Evolutionary conservation across 2,888 invertebrate genomes (phyloP).

Genomic region (Acheta domesticus): DNA sequence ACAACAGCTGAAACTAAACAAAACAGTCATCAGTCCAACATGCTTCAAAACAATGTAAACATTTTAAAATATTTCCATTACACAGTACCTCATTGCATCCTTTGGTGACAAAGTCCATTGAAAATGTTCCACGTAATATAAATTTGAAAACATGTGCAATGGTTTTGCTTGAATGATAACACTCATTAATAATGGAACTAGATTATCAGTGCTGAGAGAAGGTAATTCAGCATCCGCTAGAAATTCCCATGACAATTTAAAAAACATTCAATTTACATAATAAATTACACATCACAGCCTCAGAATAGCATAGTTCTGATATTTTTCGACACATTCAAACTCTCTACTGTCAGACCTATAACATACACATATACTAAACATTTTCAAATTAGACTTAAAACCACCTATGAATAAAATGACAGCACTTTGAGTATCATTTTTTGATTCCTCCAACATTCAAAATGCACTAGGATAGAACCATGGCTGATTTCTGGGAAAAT

Average conservation of each 20-base stretch:
- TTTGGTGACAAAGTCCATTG: slow-evolving; percentile 43
- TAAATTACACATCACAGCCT: too few relatives aligned
- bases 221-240: slow-evolving; percentile 43
- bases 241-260: neutral
- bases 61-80: neutral
- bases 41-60: too few relatives aligned
- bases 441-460: too few relatives aligned
- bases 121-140: slow-evolving; percentile 49
- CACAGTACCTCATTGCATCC: slow-evolving; percentile 39
- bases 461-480: too few relatives aligned
- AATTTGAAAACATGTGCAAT: slow-evolving; percentile 48
- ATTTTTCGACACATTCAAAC: too few relatives aligned
- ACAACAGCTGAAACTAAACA: slow-evolving; percentile 41
- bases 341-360: too few relatives aligned
- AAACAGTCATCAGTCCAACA: neutral
- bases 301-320: too few relatives aligned
- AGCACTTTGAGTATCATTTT: too few relatives aligned
- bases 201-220: slow-evolving; percentile 45
- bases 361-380: too few relatives aligned
- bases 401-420: too few relatives aligned
- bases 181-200: slow-evolving; percentile 47
- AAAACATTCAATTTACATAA: neutral
- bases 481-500: too few relatives aligned
- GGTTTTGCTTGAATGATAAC: slow-evolving; percentile 50
- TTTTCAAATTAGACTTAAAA: too few relatives aligned